These are phyloP conservation scores for Heteromormyrus szaboi DNA, from an alignment of 2,797 vertebrate genomes.

Conservation along the genomic window DNA sequence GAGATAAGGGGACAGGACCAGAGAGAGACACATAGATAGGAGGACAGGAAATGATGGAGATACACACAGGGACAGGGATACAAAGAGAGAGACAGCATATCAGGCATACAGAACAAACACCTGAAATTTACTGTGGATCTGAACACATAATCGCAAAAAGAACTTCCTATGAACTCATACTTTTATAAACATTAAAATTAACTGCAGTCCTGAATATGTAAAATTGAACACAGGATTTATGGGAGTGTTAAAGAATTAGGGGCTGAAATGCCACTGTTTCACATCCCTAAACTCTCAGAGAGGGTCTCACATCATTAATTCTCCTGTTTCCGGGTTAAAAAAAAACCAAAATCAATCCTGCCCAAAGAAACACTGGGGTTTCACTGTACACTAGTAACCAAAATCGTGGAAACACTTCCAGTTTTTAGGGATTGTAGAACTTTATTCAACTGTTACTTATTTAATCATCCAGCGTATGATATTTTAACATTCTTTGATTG, in stretches of 20 bases:
- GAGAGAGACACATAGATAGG: no score
- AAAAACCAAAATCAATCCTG: background rate
- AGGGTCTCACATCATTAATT: background rate
- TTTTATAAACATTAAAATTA: background rate
- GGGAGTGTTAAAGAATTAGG: background rate
- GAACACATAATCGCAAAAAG: background rate
- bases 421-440: background rate
- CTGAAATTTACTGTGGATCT: background rate
- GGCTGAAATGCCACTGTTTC: background rate
- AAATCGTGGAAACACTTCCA: background rate
- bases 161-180: background rate
- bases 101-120: background rate
- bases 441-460: background rate
- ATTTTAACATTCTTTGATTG: background rate
- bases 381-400: background rate
- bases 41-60: background rate
- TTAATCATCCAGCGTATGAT: background rate
- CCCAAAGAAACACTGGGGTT: background rate
- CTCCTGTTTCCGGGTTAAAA: background rate
- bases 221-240: background rate
- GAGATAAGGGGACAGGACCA: background rate
- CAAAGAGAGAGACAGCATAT: background rate
- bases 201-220: background rate
- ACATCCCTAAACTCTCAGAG: background rate
- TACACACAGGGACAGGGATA: background rate